A percentile compares a stretch with the other conserved stretches of the same genome.
phyloP scores from a whole-genome alignment of 53 echinoderm and acorn worm genomes.

The Hippasteria phrygiana region DNA sequence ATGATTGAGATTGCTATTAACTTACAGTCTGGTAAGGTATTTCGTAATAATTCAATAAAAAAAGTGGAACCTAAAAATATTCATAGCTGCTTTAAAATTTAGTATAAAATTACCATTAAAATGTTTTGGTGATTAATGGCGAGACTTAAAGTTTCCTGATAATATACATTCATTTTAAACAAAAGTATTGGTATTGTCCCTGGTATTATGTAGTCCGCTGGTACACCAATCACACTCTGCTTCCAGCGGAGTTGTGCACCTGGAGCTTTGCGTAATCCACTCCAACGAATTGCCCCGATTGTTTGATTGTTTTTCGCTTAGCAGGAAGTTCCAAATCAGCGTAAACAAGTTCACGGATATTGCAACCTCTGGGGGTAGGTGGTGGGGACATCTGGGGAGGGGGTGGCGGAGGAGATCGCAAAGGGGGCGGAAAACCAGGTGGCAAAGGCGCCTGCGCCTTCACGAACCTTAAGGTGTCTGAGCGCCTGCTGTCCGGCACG shows the following conservation, averaged over 20 bases:
- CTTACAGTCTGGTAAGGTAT: no score
- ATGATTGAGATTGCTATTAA: no score
- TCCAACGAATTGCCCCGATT: background rate
- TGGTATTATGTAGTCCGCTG: background rate
- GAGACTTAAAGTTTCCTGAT: no score
- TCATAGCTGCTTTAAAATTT: background rate
- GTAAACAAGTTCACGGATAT: constrained; percentile 60
- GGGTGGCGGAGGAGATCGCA: background rate
- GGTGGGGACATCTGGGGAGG: constrained; percentile 17
- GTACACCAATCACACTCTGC: background rate
- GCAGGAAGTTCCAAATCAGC: constrained; percentile 70
- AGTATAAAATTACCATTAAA: constrained; percentile 6
- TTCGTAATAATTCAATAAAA: background rate
- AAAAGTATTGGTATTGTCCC: background rate
- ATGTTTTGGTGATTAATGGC: no score
- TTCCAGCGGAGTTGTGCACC: background rate
- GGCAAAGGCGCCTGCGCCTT: constrained; percentile 25
- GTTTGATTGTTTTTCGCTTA: background rate
- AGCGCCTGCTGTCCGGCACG: constrained; percentile 29
- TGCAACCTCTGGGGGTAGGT: background rate
- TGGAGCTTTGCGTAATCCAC: constrained; percentile 69
- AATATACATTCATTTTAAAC: background rate
- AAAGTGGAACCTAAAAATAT: background rate
- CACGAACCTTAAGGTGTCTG: background rate
- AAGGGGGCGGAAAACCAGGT: background rate